Base-by-base conservation (phyloP, 2,888 invertebrate species). In the Boloria euphrosyne region DNA sequence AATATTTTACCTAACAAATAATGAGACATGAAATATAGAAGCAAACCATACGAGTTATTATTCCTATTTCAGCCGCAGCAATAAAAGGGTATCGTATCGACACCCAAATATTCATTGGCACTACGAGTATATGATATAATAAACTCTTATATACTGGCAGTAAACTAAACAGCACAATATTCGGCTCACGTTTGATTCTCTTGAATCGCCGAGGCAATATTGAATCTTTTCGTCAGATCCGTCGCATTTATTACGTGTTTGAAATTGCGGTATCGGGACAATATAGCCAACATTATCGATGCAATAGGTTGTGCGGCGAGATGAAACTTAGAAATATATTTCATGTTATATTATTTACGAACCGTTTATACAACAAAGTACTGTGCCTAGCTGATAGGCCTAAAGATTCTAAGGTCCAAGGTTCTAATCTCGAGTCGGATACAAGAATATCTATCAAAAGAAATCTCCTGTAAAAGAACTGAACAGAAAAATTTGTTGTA, bases 111-210 rank as follows among this genome's bases (percentile, higher is more conserved):
- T 60, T 51, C 18, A 51, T 60, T 60, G 49, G 27, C 46, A 57
- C n/a, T 22, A n/a, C n/a, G n/a, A n/a, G n/a, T 46, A 50, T 50
- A 38, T 50, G 49, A 50, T 18, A 59, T 50, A 59, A 59, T 59
- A 59, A 10, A 50, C 49, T 50, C 49, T 59, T 59, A 49, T 50
- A 18, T 49, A 50, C 14, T 38, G n/a, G 31, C 27, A 55, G 47
- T 53, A 64, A 61, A 57, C 22, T 55, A 57, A 63, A 31, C n/a
- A 53, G 38, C 31, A 38, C 31, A 38, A 38, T 43, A 67, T 67
- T 67, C 67, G 10, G 6, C 16, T 60, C 67, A 67, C 67, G 67
- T 67, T 60, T 61, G 67, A 64, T 67, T 64, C 67, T 44, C 55
- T 55, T 49, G 64, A 60, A 51, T 60, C 50, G 44, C 18, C 22